These are phyloP conservation scores for Leucophenga maculata DNA, from an alignment of 2,888 invertebrate genomes.

Conservation along the genomic window DNA sequence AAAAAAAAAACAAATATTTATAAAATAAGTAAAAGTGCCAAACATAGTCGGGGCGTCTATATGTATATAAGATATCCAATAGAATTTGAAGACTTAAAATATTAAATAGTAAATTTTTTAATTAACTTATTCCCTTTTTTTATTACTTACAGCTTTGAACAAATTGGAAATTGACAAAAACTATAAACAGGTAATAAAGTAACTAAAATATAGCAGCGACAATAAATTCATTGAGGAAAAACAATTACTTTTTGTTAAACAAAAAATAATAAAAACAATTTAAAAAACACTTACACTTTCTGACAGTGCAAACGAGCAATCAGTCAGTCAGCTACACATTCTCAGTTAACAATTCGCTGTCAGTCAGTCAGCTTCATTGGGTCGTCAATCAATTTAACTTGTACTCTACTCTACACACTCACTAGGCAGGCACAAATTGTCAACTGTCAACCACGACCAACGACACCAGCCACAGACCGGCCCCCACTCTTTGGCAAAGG, in stretches of 20 bases:
- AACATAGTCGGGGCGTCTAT: no score
- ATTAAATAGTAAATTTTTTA: no score
- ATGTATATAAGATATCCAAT: no score
- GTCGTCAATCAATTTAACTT: conserved; percentile 1
- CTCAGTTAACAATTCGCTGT: background rate
- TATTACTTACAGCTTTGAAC: background rate
- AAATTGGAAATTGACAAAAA: background rate
- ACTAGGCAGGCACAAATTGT: conserved; percentile 34
- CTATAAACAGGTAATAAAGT: background rate
- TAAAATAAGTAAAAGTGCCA: background rate
- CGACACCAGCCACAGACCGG: background rate
- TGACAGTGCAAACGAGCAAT: conserved; percentile 27
- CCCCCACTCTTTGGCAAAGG: no score
- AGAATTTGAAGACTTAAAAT: no score
- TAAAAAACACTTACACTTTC: conserved; percentile 6
- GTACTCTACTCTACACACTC: background rate
- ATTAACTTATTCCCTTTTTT: no score
- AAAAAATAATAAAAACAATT: background rate
- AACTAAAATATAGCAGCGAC: background rate
- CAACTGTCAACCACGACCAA: background rate
- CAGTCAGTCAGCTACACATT: conserved; percentile 11
- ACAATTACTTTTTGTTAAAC: no score
- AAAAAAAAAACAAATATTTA: background rate
- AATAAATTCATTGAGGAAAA: background rate
- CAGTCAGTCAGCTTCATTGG: background rate